Conservation (phyloP, 2,888 invertebrate genomes). For the Ectobius pallidus region DNA sequence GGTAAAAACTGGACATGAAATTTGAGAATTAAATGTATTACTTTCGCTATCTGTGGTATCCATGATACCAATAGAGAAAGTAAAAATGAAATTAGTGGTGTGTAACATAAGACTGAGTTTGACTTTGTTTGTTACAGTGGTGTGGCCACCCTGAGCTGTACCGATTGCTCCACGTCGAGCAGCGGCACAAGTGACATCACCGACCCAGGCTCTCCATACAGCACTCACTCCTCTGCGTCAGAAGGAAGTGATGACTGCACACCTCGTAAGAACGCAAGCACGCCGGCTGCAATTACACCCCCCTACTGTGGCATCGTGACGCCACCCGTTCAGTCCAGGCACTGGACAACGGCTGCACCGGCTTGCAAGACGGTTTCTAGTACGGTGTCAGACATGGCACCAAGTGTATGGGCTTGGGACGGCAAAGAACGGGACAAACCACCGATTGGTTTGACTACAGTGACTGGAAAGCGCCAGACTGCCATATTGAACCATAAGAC, state of each 20-base stretch:
- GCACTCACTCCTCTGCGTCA: conserved; percentile 56
- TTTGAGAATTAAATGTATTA: no score
- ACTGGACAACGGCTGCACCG: conserved; percentile 1
- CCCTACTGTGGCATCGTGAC: conserved; percentile 16
- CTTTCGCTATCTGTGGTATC: no score
- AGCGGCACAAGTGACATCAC: conserved; percentile 79
- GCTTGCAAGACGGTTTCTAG: conserved; percentile 24
- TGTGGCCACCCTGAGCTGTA: conserved; percentile 79
- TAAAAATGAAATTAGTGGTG: no score
- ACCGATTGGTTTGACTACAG: conserved; percentile 43
- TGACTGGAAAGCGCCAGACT: conserved; percentile 35
- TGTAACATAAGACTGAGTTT: not conserved
- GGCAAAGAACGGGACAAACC: conserved; percentile 55
- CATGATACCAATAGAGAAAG: no score
- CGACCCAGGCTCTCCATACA: conserved; percentile 85
- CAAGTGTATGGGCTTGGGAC: conserved; percentile 48
- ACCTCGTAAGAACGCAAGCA: conserved; percentile 30
- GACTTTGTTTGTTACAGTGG: conserved; percentile 70
- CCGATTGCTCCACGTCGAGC: conserved; percentile 55
- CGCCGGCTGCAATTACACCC: conserved; percentile 56
- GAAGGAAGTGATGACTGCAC: conserved; percentile 40
- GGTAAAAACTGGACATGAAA: no score
- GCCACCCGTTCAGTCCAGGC: conserved; percentile 11
- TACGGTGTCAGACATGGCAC: conserved; percentile 32
- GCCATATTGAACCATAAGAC: conserved; percentile 37